Conservation (phyloP, 2,797 vertebrate species). For the Periparus ater region DNA sequence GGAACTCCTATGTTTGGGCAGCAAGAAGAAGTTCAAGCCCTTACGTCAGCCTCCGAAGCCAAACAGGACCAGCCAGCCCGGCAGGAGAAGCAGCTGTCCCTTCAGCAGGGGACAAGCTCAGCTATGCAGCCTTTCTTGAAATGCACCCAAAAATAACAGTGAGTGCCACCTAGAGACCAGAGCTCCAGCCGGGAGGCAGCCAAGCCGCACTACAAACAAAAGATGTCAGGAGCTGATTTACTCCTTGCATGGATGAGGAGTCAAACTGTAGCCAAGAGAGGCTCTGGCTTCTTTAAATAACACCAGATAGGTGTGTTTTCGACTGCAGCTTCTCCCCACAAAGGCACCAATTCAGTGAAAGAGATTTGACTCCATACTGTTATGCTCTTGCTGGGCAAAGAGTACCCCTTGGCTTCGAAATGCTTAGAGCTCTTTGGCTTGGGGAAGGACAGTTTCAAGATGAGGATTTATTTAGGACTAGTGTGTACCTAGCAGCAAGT, state of each 20-base stretch:
- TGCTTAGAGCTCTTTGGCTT: background rate
- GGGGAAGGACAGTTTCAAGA: background rate
- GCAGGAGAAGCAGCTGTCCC: background rate
- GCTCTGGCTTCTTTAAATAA: background rate
- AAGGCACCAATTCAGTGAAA: background rate
- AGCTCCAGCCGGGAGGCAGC: background rate
- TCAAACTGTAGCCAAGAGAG: background rate
- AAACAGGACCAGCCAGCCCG: background rate
- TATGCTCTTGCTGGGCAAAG: background rate
- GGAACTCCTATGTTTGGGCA: background rate
- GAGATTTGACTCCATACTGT: background rate
- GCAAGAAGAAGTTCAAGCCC: background rate
- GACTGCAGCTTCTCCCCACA: background rate
- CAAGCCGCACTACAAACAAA: background rate
- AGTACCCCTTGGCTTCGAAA: background rate
- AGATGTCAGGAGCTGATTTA: background rate
- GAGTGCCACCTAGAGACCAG: constrained; percentile 33
- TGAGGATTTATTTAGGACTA: background rate
- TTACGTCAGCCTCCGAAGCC: background rate
- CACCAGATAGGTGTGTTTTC: background rate
- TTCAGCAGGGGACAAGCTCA: background rate
- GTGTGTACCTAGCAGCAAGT: background rate
- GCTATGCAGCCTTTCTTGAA: constrained; percentile 7
- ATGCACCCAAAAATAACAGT: constrained; percentile 22
- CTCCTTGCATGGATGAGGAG: background rate